Evolutionary conservation across 2,888 invertebrate species (phyloP).

Genomic region (Drosophila tanythrix): DNA sequence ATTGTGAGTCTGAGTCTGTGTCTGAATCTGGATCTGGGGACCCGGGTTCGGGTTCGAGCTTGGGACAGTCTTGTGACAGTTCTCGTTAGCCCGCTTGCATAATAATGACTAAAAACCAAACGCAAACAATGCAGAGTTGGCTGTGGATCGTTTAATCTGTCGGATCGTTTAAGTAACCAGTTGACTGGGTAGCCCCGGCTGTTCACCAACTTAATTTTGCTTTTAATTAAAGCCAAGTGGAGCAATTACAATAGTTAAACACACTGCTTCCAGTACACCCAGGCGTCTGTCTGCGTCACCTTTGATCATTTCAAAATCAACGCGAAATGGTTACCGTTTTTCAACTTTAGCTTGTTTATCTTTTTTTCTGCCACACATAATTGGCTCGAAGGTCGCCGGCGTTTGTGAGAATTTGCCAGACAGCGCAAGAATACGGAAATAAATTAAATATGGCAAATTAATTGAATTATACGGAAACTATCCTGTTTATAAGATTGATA

Average conservation of each 20-base stretch:
- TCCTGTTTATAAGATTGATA: constrained; percentile 15
- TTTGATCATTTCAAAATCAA: constrained; percentile 31
- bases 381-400: constrained; percentile 62
- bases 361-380: constrained; percentile 43
- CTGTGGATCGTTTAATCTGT: constrained; percentile 30
- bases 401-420: constrained; percentile 15
- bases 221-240: constrained; percentile 64
- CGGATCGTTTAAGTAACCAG: constrained; percentile 29
- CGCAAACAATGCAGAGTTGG: background rate
- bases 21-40: constrained; percentile 12
- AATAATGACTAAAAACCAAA: constrained; percentile 35
- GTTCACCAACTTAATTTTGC: constrained; percentile 43
- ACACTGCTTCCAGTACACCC: background rate
- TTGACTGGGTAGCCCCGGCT: background rate
- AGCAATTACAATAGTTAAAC: constrained; percentile 40
- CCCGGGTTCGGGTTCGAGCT: constrained; percentile 32
- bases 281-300: constrained; percentile 22
- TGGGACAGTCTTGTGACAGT: constrained; percentile 67
- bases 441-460: constrained; percentile 5
- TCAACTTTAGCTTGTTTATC: constrained; percentile 28
- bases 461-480: constrained; percentile 25
- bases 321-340: constrained; percentile 16
- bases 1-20: background rate
- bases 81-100: constrained; percentile 56
- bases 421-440: constrained; percentile 23